A percentile compares a stretch with the other conserved stretches of the same genome.
phyloP scores from a whole-genome alignment of 2,888 invertebrate genomes.

The Dryococelus australis region DNA sequence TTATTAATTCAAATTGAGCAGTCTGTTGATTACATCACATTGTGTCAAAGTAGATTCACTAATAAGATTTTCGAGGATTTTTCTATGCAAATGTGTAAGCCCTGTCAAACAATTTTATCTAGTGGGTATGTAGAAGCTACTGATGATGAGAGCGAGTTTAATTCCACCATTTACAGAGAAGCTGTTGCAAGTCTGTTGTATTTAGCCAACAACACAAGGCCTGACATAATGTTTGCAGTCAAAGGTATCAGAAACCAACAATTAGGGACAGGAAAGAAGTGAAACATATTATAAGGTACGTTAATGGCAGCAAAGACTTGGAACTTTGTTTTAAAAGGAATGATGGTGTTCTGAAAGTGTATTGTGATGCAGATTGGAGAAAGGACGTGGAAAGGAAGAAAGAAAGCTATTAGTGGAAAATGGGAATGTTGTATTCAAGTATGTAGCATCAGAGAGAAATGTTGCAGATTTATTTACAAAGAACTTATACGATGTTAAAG shows the following conservation, averaged over 20 bases:
- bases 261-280: background rate
- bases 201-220: background rate
- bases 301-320: background rate
- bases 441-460: no score
- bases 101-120: slow-evolving; percentile 11
- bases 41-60: background rate
- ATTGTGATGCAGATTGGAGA: background rate
- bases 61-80: background rate
- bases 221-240: background rate
- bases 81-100: background rate
- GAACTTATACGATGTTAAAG: no score
- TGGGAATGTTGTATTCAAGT: no score
- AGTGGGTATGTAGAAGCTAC: background rate
- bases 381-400: background rate
- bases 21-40: background rate
- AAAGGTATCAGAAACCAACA: background rate
- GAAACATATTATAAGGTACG: background rate
- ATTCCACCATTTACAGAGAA: background rate
- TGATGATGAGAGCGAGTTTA: background rate
- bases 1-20: background rate
- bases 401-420: background rate
- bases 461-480: no score
- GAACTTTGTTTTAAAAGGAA: background rate
- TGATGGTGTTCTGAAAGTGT: background rate
- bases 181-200: slow-evolving; percentile 4